Evolutionary conservation across 1,140 invertebrate genomes (phyloP), one percentile per base, ranked within the genome.

Genomic region (Maconellicoccus hirsutus): DNA sequence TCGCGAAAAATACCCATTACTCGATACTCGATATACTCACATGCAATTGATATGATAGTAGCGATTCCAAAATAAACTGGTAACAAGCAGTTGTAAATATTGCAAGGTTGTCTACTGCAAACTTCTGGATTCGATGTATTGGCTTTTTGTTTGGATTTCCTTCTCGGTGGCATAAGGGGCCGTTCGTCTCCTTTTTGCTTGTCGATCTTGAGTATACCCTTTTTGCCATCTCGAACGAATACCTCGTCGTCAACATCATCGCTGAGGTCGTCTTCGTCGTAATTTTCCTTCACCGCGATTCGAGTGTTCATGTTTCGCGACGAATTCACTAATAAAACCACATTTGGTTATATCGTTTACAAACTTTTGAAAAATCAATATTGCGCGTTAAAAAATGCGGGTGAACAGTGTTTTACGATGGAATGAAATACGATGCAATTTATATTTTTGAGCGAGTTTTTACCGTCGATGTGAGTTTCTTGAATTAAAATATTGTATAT

Each of bases 231-330:
- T 73, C 87, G 81, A 73, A 89, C 88, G 75, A 90, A 90, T 16
- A 90, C 88, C 77, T 88, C 86, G 77, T 90, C 88, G 75, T 90
- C 89, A 2, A 89, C 84, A 78, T 89, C 88, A 73, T 78, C 77
- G 72, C 84, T 85, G 19, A 84, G 74, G 75, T 86, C 84, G 59
- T 86, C 85, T 52, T 86, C 85, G 23, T 83, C 82, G 59, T 79
- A 80, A 70, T 79, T 81, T 71, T 83, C 82, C 70, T 77, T 75
- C 0, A 82, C 78, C 23, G 78, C 74, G 16, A 79, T 72, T 70
- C 77, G 77, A 3, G 21, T 26, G 8, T 66, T 66, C 61, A 16
- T 52, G 29, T 33, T 12, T 33, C 29, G 12, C 29, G 3, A 6
- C 29, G 29, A 33, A 33, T 33, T 6, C 12, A 33, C 3, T 3